Evolutionary conservation across 1,140 invertebrate genomes (phyloP), one percentile per base, ranked within the genome.

Genomic region (Procambarus virginalis): DNA sequence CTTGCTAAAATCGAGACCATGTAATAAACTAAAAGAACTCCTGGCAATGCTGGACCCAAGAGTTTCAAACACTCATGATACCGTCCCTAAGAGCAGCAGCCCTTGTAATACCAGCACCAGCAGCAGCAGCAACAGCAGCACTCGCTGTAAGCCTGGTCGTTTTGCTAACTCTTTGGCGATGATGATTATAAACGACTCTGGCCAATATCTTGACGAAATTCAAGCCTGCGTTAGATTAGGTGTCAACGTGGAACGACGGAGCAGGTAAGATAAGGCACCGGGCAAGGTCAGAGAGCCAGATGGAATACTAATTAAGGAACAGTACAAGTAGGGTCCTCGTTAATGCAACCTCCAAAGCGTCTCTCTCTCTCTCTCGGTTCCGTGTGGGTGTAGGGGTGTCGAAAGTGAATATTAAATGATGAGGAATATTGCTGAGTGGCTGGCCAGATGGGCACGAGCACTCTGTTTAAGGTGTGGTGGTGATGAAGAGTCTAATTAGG

Each of bases 401-500:
- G 68, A 34, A 34, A 73, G 68, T 73, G 8, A 20, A 34, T 73
- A 22, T 34, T 5, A 34, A 73, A 73, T 73, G 68, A 22, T 34
- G n/a, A 10, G 4, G 60, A 9, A 55, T 9, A 64, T 20, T 4
- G 10, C 4, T 22, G 22, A 73, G 22, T 8, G 68, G 68, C 8
- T 73, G 68, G 5, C n/a, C 2, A 73, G 68, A 22, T 73, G 22
- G n/a, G 68, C 10, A 34, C 2, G n/a, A 20, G n/a, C 22, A 9
- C n/a, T 73, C 5, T 55, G 12, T 34, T 34, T 55, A 55, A 73
- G 68, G n/a, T 2, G 68, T 34, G 68, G 68, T 73, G 34, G 68
- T 73, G 34, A 73, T 73, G n/a, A 73, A 73, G n/a, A 6, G n/a
- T 34, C 68, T 73, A 34, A 73, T 34, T 73, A 73, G 68, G 68